Evolutionary conservation across 2,888 invertebrate genomes (phyloP), one percentile per base, ranked within the genome.

Genomic region (Pyralis farinalis): DNA sequence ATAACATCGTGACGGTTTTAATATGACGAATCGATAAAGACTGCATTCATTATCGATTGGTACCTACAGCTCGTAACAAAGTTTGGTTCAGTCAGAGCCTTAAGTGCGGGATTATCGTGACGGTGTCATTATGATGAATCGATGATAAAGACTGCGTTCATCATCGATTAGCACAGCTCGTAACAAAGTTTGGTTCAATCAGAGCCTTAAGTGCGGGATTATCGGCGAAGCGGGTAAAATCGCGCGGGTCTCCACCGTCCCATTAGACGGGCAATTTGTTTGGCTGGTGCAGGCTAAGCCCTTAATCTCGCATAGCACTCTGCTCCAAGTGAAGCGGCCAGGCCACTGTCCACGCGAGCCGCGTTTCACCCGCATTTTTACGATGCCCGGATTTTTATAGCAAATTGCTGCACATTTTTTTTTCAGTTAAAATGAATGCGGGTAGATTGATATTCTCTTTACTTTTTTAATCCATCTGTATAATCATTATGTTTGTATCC

Each of bases 241-340:
- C 58, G 62, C 51, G 55, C 47, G 48, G 51, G 49, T 52, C 53
- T 56, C 57, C 57, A 66, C 61, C 69, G 67, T 65, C 58, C 75
- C 74, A 76, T 81, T 81, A 81, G 81, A 71, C 58, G 69, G 67
- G 70, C 76, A 75, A 80, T 83, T 80, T 81, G 74, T 81, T 80
- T 78, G 71, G 71, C 68, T 69, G 71, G 69, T 69, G 66, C 53
- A 55, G 58, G 53, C 59, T 70, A 71, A 80, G 71, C 80, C 68
- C 77, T 76, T 81, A 78, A 82, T 81, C 80, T 70, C 59, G 59
- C 63, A 54, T 58, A 58, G 60, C 66, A 67, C 61, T 67, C 62
- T 47, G 54, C 54, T 46, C 57, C 49, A 63, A 69, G 68, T 58
- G 63, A 62, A 57, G 53, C 54, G 37, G 34, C 45, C 35, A 40